Conservation (phyloP, 1,140 invertebrate genomes). For the Polyergus mexicanus region DNA sequence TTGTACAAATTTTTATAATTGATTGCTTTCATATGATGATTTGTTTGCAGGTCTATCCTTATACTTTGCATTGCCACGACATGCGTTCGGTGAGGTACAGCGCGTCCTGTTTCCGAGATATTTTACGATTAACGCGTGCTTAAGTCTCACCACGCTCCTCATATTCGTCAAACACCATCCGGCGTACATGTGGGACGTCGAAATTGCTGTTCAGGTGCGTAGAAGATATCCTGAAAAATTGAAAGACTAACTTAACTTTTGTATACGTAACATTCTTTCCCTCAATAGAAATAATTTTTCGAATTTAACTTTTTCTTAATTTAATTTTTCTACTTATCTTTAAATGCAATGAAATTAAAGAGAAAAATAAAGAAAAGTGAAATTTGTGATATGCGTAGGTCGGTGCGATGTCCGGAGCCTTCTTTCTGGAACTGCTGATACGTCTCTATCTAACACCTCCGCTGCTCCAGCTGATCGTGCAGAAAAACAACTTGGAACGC, state of each 20-base stretch:
- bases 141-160: constrained; percentile 91
- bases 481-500: constrained; percentile 90
- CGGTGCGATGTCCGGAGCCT: constrained; percentile 89
- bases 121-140: constrained; percentile 91
- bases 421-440: constrained; percentile 90
- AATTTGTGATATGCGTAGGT: constrained; percentile 85
- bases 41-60: constrained; percentile 90
- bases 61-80: constrained; percentile 93
- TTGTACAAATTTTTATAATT: background rate
- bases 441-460: constrained; percentile 90
- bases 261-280: background rate
- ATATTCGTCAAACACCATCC: constrained; percentile 89
- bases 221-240: background rate
- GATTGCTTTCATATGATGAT: constrained; percentile 40
- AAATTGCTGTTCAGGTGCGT: constrained; percentile 85
- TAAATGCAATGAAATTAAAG: background rate
- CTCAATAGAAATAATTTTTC: background rate
- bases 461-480: constrained; percentile 89
- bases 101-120: constrained; percentile 94
- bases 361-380: background rate
- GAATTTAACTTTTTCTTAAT: background rate
- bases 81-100: constrained; percentile 94
- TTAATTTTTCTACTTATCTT: background rate
- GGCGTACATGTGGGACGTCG: constrained; percentile 81
- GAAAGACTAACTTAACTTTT: background rate